Evolutionary conservation across 2,113 vertebrate genomes (phyloP), one percentile per base, ranked within the genome.

Genomic region (Illadopsis cleaveri): DNA sequence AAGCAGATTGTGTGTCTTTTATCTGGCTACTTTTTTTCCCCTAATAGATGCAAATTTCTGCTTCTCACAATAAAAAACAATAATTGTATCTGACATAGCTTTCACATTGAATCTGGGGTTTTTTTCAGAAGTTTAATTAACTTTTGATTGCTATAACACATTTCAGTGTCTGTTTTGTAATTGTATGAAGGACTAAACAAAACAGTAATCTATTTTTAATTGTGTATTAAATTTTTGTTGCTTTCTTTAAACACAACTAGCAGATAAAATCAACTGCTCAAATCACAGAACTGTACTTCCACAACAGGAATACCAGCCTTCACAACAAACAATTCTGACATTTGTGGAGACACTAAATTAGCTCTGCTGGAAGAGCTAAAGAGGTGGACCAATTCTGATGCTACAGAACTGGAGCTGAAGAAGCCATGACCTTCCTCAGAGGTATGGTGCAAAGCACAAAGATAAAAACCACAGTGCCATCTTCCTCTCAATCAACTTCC

Each of bases 121-220:
- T 54, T 86, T 47, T 50, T 80, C 68, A 91, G 30, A 82, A 82
- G 76, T 92, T 48, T 92, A 89, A 94, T 91, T 93, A 82, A 80
- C 56, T 92, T 95, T 51, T 80, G 58, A 88, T 95, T 95, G 77
- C 24, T 51, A 5, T 61, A 94, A 77, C 84, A 89, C 50, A 54
- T 94, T 82, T 79, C 40, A 48, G 12, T 82, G 68, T 77, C 90
- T 90, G 65, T 91, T 97, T 82, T 66, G n/a, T 77, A 95, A 80
- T 65, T 77, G 40, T 80, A 76, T 38, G 51, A 91, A 93, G 57
- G 18, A 85, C 84, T 92, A 94, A 89, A 91, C 48, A 95, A 91
- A 92, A 70, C 24, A 51, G 33, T 90, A 40, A 91, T 90, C 51
- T 91, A 31, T 86, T 88, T 92, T 78, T 75, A 93, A 77, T 50